Conservation (phyloP, 2,888 invertebrate genomes). For the Melipona beecheii region DNA sequence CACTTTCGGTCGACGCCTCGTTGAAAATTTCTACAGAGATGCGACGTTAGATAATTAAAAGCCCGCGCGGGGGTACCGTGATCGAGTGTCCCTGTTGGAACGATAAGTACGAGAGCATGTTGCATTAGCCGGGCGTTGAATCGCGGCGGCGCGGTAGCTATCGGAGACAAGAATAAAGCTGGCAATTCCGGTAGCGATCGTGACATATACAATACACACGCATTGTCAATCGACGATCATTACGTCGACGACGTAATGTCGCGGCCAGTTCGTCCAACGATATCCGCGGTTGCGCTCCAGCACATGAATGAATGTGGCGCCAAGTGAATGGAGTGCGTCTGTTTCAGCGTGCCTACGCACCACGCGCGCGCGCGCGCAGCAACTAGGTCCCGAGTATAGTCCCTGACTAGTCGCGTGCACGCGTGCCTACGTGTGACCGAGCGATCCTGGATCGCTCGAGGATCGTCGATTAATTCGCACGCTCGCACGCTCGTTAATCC, state of each 20-base stretch:
- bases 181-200: constrained; percentile 49
- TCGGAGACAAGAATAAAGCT: constrained; percentile 36
- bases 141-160: constrained; percentile 24
- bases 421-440: constrained; percentile 8
- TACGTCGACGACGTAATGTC: constrained; percentile 49
- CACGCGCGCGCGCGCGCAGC: constrained; percentile 11
- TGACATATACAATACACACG: constrained; percentile 9
- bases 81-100: not conserved
- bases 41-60: not conserved
- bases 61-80: not conserved
- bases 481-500: constrained; percentile 64
- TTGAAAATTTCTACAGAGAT: not conserved
- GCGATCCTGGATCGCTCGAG: too few relatives aligned
- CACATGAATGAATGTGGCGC: constrained; percentile 84
- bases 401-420: constrained; percentile 35
- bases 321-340: constrained; percentile 84
- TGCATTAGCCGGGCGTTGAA: not conserved
- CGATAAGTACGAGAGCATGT: not conserved
- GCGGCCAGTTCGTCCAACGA: constrained; percentile 48
- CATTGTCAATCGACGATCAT: constrained; percentile 31
- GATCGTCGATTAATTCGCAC: too few relatives aligned
- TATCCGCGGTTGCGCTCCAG: constrained; percentile 54
- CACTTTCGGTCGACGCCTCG: not conserved
- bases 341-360: constrained; percentile 72
- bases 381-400: constrained; percentile 36